These are phyloP conservation scores for Puma concolor DNA, from an alignment of 2,113 vertebrate species.

Conservation along the genomic window DNA sequence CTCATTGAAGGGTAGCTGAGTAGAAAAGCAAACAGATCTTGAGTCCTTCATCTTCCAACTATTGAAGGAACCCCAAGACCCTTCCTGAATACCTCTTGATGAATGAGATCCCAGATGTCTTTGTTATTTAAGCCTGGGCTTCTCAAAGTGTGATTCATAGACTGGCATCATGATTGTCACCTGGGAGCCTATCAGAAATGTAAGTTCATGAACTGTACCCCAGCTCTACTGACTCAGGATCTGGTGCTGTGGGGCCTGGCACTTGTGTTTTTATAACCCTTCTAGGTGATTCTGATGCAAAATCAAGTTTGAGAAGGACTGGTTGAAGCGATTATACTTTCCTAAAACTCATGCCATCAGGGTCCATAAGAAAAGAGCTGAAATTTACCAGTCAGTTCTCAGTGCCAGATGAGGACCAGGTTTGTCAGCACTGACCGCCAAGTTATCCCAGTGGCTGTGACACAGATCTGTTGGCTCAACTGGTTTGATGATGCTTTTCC, in stretches of 20 bases:
- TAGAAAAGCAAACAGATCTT: not conserved
- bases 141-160: not conserved
- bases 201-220: not conserved
- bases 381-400: not conserved
- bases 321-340: not conserved
- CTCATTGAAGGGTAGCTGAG: not conserved
- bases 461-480: not conserved
- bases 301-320: not conserved
- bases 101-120: not conserved
- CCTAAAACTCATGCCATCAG: not conserved
- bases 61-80: not conserved
- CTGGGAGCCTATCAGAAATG: not conserved
- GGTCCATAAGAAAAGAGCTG: not conserved
- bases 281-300: conserved; percentile 1
- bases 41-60: not conserved
- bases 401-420: not conserved
- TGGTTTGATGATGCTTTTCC: not conserved
- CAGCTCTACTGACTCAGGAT: not conserved
- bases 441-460: not conserved
- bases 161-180: not conserved
- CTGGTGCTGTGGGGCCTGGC: not conserved
- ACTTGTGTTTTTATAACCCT: not conserved
- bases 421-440: not conserved
- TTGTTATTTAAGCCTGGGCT: not conserved
- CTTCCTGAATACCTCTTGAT: not conserved